Conservation (phyloP, 2,797 vertebrate genomes). For the Monodelphis domestica region DNA sequence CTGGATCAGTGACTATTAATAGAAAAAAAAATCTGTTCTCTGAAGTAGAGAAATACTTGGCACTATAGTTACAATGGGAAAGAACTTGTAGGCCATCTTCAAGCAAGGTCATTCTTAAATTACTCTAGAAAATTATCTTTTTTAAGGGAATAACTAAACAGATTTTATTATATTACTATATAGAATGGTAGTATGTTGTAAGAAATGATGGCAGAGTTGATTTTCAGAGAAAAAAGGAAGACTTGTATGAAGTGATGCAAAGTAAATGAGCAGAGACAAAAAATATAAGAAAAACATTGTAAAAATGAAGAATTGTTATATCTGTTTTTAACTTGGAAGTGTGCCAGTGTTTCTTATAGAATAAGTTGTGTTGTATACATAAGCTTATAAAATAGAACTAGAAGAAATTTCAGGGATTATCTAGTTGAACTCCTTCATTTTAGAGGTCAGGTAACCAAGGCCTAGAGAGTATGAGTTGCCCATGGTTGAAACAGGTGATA, state of each 20-base stretch:
- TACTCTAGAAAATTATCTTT: not conserved
- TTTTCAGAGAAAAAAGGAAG: no score
- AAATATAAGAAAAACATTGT: no score
- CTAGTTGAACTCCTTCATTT: not conserved
- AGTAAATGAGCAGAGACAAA: no score
- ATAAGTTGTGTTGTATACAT: not conserved
- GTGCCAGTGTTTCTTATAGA: not conserved
- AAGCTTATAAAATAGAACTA: not conserved
- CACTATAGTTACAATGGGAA: not conserved
- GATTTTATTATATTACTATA: no score
- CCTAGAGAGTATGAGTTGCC: not conserved
- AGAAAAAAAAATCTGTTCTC: not conserved
- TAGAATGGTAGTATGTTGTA: no score
- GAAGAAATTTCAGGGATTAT: not conserved
- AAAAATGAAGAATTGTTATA: no score
- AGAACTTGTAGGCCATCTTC: not conserved
- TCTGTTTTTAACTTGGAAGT: not conserved
- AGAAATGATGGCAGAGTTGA: no score
- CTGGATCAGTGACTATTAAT: not conserved
- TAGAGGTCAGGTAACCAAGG: not conserved
- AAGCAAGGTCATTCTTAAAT: not conserved
- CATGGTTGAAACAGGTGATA: not conserved
- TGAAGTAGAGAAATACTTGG: not conserved
- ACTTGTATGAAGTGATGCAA: no score
- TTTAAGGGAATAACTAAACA: no score